Evolutionary conservation across 2,888 invertebrate genomes (phyloP), one percentile per base, ranked within the genome.

Genomic region (Coelopa pilipes): DNA sequence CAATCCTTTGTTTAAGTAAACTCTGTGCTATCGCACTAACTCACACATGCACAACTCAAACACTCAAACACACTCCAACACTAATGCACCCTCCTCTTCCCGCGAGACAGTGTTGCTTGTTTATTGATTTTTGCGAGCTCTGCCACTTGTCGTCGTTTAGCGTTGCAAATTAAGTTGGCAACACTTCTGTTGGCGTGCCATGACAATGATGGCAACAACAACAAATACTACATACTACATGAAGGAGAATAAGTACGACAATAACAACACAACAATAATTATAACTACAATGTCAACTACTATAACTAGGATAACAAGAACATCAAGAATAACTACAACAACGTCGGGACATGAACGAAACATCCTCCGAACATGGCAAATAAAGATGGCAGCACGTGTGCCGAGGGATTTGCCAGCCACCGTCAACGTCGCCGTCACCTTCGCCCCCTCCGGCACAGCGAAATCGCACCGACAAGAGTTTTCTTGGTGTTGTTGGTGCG

Each of bases 111-210:
- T 66, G 49, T 66, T 66, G n/a, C 34, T 69, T 34, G 2, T 47
- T 50, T 67, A 53, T 50, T 50, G 50, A 53, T 67, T 67, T 50
- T 67, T 53, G 15, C 19, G 15, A 34, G 69, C 10, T 24, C 17
- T 34, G 59, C 60, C 24, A n/a, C 24, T 60, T 60, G 49, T 49
- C 70, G 62, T 50, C 21, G 70, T 63, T 70, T 63, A 70, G 50
- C 62, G 50, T 63, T 50, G 50, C 62, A 70, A 70, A 70, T 70
- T 49, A 70, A 70, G 70, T 70, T 70, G 60, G 70, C 70, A 70
- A 70, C 70, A 70, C 70, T 70, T 70, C 24, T 70, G 34, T 34
- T 34, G 59, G 59, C 53, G 34, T 69, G 57, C 4, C 46, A 57
- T n/a, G 47, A 45, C 5, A 60, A 50, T 49, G 50, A 62, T 50